phyloP scores from a whole-genome alignment of 23 tunicate genomes.

The Halocynthia roretzi region DNA sequence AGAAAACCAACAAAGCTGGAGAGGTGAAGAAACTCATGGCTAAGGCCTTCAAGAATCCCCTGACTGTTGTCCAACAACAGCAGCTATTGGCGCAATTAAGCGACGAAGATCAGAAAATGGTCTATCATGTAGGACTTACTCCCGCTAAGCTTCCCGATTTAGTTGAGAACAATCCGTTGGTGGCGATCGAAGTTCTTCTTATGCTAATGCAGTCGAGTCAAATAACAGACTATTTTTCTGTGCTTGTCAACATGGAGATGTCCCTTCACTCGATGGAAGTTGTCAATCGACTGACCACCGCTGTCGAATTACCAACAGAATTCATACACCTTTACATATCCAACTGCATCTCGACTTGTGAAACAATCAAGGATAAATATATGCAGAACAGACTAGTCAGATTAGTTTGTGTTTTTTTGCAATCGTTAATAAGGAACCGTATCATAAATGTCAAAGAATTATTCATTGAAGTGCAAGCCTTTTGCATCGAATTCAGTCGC shows the following conservation, averaged over 20 bases:
- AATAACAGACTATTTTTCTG: slow-evolving; percentile 80
- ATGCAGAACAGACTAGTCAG: slow-evolving; percentile 96
- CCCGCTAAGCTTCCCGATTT: slow-evolving; percentile 82
- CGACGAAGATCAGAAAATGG: slow-evolving; percentile 56
- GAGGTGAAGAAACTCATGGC: slow-evolving; percentile 77
- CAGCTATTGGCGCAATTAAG: slow-evolving; percentile 43
- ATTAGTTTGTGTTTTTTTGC: slow-evolving; percentile 95
- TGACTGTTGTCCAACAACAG: slow-evolving; percentile 45
- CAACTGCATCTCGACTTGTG: slow-evolving; percentile 93
- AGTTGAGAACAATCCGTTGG: slow-evolving; percentile 94
- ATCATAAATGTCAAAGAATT: slow-evolving; percentile 88
- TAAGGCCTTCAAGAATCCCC: slow-evolving; percentile 61
- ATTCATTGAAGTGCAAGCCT: slow-evolving; percentile 97
- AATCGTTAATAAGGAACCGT: slow-evolving; percentile 83
- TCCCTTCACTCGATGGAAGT: slow-evolving; percentile 98
- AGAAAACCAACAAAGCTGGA: slow-evolving; percentile 62
- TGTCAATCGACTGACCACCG: slow-evolving; percentile 87
- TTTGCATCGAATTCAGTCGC: slow-evolving; percentile 94
- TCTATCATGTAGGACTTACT: slow-evolving; percentile 72
- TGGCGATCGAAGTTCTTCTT: slow-evolving; percentile 83
- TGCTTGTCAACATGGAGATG: slow-evolving; percentile 93
- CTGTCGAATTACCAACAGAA: slow-evolving; percentile 90
- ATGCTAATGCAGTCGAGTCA: slow-evolving; percentile 82
- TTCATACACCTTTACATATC: slow-evolving; percentile 94
- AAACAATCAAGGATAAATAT: slow-evolving; percentile 84